phyloP scores from a whole-genome alignment of 1,140 invertebrate genomes.

The Drosophila teissieri region DNA sequence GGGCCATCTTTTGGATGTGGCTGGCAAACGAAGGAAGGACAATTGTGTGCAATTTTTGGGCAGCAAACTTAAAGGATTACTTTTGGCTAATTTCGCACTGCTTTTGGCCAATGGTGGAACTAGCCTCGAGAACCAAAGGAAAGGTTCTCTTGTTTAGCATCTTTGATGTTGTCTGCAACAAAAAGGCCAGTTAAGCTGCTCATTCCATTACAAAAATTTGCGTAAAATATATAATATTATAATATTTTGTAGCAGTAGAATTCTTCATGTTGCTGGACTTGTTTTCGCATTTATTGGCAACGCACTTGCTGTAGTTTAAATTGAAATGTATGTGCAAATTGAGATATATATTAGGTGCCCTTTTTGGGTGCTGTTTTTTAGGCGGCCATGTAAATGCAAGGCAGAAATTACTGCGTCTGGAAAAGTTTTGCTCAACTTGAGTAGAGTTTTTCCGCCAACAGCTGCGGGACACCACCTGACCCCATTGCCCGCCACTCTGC shows the following conservation, averaged over 20 bases:
- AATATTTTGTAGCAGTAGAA: no score
- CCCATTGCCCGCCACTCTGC: no score
- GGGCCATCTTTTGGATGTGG: background rate
- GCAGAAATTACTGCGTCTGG: conserved; percentile 22
- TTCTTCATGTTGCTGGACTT: background rate
- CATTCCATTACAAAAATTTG: background rate
- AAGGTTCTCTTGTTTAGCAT: conserved; percentile 30
- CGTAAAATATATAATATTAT: background rate
- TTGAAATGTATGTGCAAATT: no score
- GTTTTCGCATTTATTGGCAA: background rate
- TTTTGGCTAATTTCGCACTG: conserved; percentile 78
- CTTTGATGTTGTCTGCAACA: conserved; percentile 41
- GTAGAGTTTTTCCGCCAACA: conserved; percentile 17
- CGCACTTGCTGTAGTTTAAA: background rate
- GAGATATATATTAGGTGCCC: no score
- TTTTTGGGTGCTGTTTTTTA: no score
- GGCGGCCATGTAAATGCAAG: no score
- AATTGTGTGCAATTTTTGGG: conserved; percentile 78
- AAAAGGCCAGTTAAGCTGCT: background rate
- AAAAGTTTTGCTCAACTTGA: conserved; percentile 29
- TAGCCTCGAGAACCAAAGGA: conserved; percentile 16
- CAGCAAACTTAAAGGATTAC: conserved; percentile 80
- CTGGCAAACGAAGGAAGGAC: conserved; percentile 18
- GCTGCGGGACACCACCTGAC: conserved; percentile 29
- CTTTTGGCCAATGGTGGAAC: conserved; percentile 29